Conservation (phyloP, 1,140 invertebrate genomes). For the Aphelenchoides fujianensis region DNA sequence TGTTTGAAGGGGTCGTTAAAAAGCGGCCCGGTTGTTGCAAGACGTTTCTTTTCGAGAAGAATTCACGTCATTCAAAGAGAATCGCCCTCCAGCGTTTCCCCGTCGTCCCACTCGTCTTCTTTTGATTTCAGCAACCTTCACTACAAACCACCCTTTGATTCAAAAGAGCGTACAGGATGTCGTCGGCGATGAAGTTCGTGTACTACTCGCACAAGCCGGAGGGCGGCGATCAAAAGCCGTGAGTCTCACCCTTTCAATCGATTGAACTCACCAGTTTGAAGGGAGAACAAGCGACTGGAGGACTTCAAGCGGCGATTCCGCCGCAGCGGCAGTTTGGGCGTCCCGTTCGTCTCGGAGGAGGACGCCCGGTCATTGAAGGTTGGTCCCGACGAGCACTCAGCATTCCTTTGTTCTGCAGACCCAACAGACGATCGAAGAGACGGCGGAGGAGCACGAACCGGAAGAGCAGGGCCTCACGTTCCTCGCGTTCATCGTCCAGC, state of each 20-base stretch:
- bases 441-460: conserved; percentile 36
- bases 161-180: too few species aligned
- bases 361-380: conserved; percentile 52
- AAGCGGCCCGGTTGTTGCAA: too few species aligned
- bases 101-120: too few species aligned
- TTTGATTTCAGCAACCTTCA: too few species aligned
- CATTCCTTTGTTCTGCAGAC: conserved; percentile 30
- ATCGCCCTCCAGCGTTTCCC: too few species aligned
- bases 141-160: too few species aligned
- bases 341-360: conserved; percentile 60
- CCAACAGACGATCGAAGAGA: conserved; percentile 52
- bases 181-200: conserved; percentile 57
- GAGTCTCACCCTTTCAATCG: background rate
- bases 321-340: conserved; percentile 57
- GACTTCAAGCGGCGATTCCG: conserved; percentile 60
- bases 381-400: conserved; percentile 17
- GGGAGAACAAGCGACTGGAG: conserved; percentile 47
- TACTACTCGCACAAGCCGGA: conserved; percentile 52
- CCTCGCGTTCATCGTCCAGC: conserved; percentile 19
- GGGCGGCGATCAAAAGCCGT: background rate
- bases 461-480: conserved; percentile 25
- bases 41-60: too few species aligned
- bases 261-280: conserved; percentile 19
- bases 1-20: too few species aligned
- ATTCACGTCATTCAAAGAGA: too few species aligned